phyloP scores from a whole-genome alignment of 2,888 invertebrate species.

The Harpagoxenus sublaevis region DNA sequence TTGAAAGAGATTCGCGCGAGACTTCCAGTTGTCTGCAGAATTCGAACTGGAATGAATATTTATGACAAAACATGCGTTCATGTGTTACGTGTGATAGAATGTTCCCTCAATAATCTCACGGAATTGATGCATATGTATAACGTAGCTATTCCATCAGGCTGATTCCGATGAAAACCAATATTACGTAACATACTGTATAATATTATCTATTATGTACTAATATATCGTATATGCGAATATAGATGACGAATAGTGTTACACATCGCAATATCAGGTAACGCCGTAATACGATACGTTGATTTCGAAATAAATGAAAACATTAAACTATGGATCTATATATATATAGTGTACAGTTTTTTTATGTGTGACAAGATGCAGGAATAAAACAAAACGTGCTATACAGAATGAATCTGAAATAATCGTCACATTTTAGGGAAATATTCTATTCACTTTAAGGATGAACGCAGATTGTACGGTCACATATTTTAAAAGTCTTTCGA shows the following conservation, averaged over 20 bases:
- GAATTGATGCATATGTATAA: constrained; percentile 17
- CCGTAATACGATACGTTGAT: not conserved
- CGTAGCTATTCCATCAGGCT: constrained; percentile 3
- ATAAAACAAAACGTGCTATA: not conserved
- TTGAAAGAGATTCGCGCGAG: not conserved
- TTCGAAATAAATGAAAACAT: not conserved
- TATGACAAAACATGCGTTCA: not conserved
- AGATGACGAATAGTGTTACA: not conserved
- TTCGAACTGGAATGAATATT: not conserved
- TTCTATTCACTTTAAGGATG: not conserved
- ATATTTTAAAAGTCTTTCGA: not conserved
- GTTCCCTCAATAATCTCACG: constrained; percentile 8
- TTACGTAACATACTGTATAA: not conserved
- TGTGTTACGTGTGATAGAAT: not conserved
- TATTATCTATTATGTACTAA: not conserved
- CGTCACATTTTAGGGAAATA: not conserved
- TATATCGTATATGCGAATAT: not conserved
- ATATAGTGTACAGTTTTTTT: not conserved
- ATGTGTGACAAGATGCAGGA: not conserved
- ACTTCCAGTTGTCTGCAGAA: not conserved
- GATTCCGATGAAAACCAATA: constrained; percentile 18
- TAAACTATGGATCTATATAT: not conserved
- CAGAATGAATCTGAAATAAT: not conserved
- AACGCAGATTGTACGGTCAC: not conserved
- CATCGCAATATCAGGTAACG: not conserved